Base-by-base conservation (phyloP, 2,797 vertebrate genomes). In the Enteromius treurensis region DNA sequence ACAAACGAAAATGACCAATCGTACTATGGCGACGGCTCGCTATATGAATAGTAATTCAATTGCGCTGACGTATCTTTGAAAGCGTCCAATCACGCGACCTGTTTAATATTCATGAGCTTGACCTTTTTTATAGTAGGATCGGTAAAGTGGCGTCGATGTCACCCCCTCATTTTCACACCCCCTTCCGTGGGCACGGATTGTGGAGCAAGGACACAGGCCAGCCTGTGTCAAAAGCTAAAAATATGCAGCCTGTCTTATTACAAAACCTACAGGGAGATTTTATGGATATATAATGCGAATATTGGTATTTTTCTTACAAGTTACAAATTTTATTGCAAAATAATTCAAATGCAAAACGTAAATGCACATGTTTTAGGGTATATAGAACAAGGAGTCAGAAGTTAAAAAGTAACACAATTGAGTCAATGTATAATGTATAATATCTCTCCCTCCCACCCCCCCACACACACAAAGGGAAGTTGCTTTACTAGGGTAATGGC, bases 121-220 rank as follows among this genome's bases (percentile, higher is more conserved):
- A 15, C 32, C 29, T 53, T 76, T 9, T 26, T 23, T 6, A 55
- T 76, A 55, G 21, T 75, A 40, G 42, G 47, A 17, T 32, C 8
- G 7, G 23, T 37, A 71, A n/a, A 60, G 21, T 8, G 5, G 3
- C 47, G 23, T 53, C 47, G 53, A 23, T 74, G 71, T 14, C 42
- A 49, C 51, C 37, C 37, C 68, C 51, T 67, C 40, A 34, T 51
- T n/a, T 51, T 74, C 47, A 77, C 68, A 15, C 77, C 65, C 60
- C 29, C 34, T 68, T 77, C 49, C 68, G 62, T 75, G 76, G 58
- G 65, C 68, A 49, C 68, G 81, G 29, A 17, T 55, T 83, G 74
- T 13, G 58, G 53, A 76, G 60, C 42, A 62, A 67, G 49, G 74
- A 83, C 23, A 64, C 51, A 10, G 47, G 34, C 42, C 67, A 77